Evolutionary conservation across 2,888 invertebrate species (phyloP).

Genomic region (Apodemia zela): DNA sequence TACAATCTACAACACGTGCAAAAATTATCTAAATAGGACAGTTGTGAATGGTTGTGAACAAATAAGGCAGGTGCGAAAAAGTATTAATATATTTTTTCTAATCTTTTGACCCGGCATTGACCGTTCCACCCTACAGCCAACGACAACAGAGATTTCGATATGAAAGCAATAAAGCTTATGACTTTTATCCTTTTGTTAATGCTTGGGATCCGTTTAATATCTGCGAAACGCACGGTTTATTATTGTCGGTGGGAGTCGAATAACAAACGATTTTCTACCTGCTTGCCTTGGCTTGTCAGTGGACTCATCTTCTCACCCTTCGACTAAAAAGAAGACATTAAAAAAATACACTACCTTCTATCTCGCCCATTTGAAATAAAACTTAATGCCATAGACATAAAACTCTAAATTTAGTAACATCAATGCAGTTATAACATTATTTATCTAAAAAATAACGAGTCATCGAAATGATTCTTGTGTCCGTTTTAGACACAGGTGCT

Average conservation of each 20-base stretch:
- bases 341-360: conserved; percentile 38
- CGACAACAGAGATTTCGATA: conserved; percentile 12
- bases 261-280: conserved; percentile 74
- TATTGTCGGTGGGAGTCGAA: conserved; percentile 39
- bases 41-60: conserved; percentile 1
- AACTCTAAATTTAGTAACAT: conserved; percentile 15
- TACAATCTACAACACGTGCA: no score
- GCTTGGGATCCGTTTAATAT: conserved; percentile 19
- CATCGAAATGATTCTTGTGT: conserved; percentile 61
- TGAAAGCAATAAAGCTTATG: conserved; percentile 31
- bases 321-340: conserved; percentile 46
- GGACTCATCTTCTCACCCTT: conserved; percentile 60
- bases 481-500: conserved; percentile 65
- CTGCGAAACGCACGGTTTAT: conserved; percentile 20
- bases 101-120: conserved; percentile 8
- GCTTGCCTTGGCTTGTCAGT: conserved; percentile 54
- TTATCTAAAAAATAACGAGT: conserved; percentile 62
- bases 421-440: conserved; percentile 36
- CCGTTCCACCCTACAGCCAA: neutral
- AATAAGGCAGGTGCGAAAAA: conserved; percentile 1
- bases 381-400: neutral
- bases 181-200: conserved; percentile 40
- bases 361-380: neutral
- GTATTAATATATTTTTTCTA: neutral
- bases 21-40: neutral